phyloP scores from a whole-genome alignment of 64 coral and sea anemone species.

The Porites lutea region DNA sequence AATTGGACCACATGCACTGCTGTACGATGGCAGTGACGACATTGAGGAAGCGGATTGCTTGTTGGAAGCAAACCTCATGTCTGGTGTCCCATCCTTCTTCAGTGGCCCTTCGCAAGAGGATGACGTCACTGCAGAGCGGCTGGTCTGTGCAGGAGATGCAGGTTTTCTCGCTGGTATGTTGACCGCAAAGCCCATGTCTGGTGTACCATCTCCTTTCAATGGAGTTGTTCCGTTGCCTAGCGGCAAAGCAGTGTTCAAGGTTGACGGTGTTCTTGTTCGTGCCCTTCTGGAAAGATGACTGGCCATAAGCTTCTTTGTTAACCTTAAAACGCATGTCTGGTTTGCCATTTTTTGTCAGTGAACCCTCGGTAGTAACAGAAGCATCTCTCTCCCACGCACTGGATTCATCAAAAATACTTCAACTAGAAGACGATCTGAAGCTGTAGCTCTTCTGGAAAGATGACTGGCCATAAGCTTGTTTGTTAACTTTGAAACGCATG shows the following conservation, averaged over 20 bases:
- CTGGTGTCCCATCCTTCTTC: constrained; percentile 8
- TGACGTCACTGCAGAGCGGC: neutral
- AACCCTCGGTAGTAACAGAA: no score
- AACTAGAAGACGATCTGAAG: no score
- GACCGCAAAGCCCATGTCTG: constrained; percentile 35
- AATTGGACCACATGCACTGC: neutral
- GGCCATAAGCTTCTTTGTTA: no score
- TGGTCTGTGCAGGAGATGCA: neutral
- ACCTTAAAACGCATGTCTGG: no score
- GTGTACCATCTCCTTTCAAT: constrained; percentile 44
- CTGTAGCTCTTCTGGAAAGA: no score
- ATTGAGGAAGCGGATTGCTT: neutral
- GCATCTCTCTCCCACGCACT: no score
- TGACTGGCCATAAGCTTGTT: no score
- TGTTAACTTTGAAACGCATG: no score
- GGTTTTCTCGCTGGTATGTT: neutral
- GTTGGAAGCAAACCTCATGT: neutral
- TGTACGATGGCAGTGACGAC: neutral
- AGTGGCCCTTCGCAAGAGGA: neutral
- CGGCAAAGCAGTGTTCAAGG: neutral
- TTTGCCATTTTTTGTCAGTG: no score
- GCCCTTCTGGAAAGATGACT: neutral
- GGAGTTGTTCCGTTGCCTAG: neutral
- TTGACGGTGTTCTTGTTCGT: neutral
- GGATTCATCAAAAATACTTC: no score